Percentiles rank a stretch among this genome's conserved stretches.
Evolutionary conservation across 2,888 invertebrate genomes (phyloP).

Genomic region (Polymixis lichenea): DNA sequence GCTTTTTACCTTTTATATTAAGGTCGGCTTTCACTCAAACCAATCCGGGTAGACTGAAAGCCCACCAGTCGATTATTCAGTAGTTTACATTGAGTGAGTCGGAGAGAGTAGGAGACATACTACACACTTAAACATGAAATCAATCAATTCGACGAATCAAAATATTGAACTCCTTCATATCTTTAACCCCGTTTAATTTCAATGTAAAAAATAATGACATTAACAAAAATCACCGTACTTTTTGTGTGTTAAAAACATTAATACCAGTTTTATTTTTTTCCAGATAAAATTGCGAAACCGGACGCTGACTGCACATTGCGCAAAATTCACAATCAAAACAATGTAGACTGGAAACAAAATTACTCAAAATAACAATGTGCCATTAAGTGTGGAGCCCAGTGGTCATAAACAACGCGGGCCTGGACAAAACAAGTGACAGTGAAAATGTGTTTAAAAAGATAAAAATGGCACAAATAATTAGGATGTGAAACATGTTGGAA

Average conservation of each 20-base stretch:
- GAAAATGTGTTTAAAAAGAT: constrained; percentile 75
- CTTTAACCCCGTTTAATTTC: constrained; percentile 3
- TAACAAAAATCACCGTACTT: neutral
- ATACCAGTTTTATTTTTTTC: constrained; percentile 19
- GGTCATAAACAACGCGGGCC: constrained; percentile 15
- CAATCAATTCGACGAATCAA: neutral
- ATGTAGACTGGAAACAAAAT: constrained; percentile 41
- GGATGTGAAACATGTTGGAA: constrained; percentile 88
- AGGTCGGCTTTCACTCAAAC: no score
- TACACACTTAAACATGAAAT: neutral
- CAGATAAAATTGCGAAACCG: constrained; percentile 47
- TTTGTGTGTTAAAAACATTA: neutral
- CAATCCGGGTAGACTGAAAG: no score
- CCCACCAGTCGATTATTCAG: no score
- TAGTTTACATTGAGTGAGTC: no score
- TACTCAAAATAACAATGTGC: constrained; percentile 44
- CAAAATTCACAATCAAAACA: constrained; percentile 39
- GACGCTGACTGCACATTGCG: constrained; percentile 23
- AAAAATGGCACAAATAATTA: constrained; percentile 70
- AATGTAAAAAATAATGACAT: neutral
- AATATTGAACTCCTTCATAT: neutral
- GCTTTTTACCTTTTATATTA: no score
- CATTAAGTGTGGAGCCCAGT: constrained; percentile 36
- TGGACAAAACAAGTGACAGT: constrained; percentile 36
- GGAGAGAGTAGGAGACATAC: no score